Conservation (phyloP, 2,797 vertebrate genomes). For the Lithobates pipiens region DNA sequence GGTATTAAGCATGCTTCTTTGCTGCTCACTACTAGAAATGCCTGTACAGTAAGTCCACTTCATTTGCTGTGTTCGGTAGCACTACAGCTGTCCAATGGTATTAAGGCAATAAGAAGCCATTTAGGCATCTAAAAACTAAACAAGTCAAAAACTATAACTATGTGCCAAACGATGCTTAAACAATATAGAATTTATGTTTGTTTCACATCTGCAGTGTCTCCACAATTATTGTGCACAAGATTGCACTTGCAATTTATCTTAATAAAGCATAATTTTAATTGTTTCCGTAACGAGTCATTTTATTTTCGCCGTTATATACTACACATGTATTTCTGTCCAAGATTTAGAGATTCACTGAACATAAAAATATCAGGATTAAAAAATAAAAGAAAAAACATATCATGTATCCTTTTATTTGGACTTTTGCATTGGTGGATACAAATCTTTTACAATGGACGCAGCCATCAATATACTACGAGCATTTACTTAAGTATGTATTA, state of each 20-base stretch:
- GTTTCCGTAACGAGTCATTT: background rate
- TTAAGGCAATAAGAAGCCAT: constrained; percentile 42
- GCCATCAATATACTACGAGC: background rate
- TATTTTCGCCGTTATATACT: background rate
- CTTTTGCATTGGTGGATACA: background rate
- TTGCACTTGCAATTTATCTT: constrained; percentile 7
- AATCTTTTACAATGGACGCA: background rate
- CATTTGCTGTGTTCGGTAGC: constrained; percentile 68
- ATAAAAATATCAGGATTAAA: background rate
- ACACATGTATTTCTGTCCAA: background rate
- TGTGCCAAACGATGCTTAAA: constrained; percentile 52
- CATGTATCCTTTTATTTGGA: background rate
- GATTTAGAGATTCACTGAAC: background rate
- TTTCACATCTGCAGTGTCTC: constrained; percentile 20
- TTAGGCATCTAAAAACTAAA: constrained; percentile 38
- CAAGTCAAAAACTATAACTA: constrained; percentile 12
- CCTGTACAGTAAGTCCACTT: constrained; percentile 54
- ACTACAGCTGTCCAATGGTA: constrained; percentile 60
- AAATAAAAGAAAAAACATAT: background rate
- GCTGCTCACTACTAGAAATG: constrained; percentile 61
- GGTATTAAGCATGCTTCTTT: constrained; percentile 67
- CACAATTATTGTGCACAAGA: background rate
- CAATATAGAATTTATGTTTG: constrained; percentile 5
- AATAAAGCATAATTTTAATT: background rate
- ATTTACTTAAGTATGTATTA: background rate